Conservation (phyloP, 2,797 vertebrate genomes). For the Rhinella marina region DNA sequence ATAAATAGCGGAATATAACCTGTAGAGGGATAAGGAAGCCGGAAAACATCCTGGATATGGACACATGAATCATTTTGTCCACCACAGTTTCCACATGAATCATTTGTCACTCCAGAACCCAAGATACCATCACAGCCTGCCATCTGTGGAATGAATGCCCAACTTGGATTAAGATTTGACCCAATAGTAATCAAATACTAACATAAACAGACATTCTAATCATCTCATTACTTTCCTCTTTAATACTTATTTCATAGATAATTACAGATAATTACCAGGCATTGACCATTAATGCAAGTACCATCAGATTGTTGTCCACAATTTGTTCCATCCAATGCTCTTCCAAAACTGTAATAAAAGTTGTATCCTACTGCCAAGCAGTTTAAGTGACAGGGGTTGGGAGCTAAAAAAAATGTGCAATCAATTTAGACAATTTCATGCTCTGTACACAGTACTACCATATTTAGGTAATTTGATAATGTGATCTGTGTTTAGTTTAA, state of each 20-base stretch:
- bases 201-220: not conserved
- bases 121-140: constrained; percentile 77
- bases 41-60: constrained; percentile 73
- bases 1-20: constrained; percentile 71
- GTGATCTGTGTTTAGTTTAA: not conserved
- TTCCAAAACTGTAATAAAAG: constrained; percentile 80
- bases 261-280: constrained; percentile 74
- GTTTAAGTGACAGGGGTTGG: constrained; percentile 77
- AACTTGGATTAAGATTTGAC: not conserved
- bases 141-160: constrained; percentile 63
- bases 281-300: constrained; percentile 74
- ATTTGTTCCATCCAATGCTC: constrained; percentile 77
- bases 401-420: constrained; percentile 66
- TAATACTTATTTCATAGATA: not conserved
- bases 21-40: constrained; percentile 67
- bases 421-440: not conserved
- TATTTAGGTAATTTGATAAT: not conserved
- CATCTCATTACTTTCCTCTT: not conserved
- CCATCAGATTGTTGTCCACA: constrained; percentile 68
- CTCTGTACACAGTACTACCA: not conserved
- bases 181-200: not conserved
- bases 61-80: constrained; percentile 69
- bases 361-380: constrained; percentile 78
- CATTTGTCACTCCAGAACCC: constrained; percentile 67
- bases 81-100: constrained; percentile 72